Evolutionary conservation across 2,113 vertebrate species (phyloP).

Genomic region (Perccottus glenii): DNA sequence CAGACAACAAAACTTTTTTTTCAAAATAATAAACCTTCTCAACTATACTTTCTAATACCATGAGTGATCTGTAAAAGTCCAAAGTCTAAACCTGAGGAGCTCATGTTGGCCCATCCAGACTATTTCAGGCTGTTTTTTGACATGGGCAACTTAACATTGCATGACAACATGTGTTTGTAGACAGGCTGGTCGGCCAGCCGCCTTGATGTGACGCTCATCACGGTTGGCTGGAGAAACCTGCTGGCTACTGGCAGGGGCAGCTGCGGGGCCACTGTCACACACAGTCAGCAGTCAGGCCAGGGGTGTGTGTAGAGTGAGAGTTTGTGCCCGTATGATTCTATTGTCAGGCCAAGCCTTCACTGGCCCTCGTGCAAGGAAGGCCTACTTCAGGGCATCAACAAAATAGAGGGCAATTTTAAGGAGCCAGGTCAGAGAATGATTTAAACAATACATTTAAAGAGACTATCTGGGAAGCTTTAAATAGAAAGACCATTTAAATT

Average conservation of each 20-base stretch:
- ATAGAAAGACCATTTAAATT: no score
- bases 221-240: slow-evolving; percentile 63
- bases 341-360: slow-evolving; percentile 39
- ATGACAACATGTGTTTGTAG: slow-evolving; percentile 72
- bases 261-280: slow-evolving; percentile 64
- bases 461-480: no score
- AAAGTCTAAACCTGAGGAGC: slow-evolving; percentile 29
- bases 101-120: slow-evolving; percentile 14
- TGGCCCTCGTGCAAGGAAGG: slow-evolving; percentile 16
- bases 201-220: slow-evolving; percentile 72
- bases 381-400: slow-evolving; percentile 31
- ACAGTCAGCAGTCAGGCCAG: slow-evolving; percentile 63
- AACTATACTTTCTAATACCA: neutral
- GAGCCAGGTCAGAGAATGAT: slow-evolving; percentile 6
- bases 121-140: slow-evolving; percentile 64
- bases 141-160: slow-evolving; percentile 57
- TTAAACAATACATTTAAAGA: neutral
- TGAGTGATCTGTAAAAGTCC: slow-evolving; percentile 15
- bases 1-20: no score
- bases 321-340: slow-evolving; percentile 27
- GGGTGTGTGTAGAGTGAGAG: slow-evolving; percentile 19
- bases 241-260: slow-evolving; percentile 50
- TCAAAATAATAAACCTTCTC: no score
- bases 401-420: slow-evolving; percentile 17
- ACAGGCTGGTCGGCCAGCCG: slow-evolving; percentile 30